Evolutionary conservation across 1,140 invertebrate species (phyloP).

Genomic region (Rhopalosiphum padi): DNA sequence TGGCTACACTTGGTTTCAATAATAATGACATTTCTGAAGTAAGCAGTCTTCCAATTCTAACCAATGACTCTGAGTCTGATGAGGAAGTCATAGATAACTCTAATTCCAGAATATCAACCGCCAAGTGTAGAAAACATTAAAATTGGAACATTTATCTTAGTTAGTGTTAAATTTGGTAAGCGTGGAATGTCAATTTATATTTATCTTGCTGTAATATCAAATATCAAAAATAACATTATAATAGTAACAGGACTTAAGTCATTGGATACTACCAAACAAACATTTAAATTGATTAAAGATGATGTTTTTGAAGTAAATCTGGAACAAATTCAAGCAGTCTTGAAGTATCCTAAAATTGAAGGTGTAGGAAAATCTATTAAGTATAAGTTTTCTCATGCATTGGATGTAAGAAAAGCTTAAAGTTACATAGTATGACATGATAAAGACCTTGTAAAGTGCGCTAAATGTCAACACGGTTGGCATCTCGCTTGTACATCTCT

Average conservation of each 20-base stretch:
- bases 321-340: not conserved
- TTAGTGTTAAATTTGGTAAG: not conserved
- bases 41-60: not conserved
- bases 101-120: slow-evolving; percentile 2
- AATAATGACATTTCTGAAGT: not conserved
- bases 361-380: not conserved
- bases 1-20: not conserved
- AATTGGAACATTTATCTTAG: slow-evolving; percentile 36
- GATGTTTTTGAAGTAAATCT: not conserved
- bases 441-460: no score
- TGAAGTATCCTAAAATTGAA: not conserved
- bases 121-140: not conserved
- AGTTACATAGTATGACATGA: no score
- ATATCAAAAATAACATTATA: not conserved
- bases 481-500: no score
- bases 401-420: not conserved
- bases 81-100: not conserved
- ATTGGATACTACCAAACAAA: not conserved
- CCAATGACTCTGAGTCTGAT: not conserved
- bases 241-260: not conserved
- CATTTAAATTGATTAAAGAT: not conserved
- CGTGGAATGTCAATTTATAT: not conserved
- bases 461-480: no score
- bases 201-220: not conserved
- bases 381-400: not conserved